Conservation (phyloP, 2,888 invertebrate species). For the Gandaritis pyraliata region DNA sequence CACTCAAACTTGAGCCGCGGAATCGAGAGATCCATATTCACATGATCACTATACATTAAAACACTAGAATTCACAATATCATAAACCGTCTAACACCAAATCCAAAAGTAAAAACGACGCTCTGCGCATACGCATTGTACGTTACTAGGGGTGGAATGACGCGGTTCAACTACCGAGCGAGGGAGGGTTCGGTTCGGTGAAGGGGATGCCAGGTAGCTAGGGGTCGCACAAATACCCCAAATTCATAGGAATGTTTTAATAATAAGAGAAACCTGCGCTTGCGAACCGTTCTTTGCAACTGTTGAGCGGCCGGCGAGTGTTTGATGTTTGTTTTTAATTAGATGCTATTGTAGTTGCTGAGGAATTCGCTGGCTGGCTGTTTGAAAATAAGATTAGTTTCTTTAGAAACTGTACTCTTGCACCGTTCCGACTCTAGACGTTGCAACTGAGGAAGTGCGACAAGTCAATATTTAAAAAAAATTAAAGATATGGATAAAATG, state of each 20-base stretch:
- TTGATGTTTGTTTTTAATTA: constrained; percentile 53
- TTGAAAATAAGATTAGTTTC: constrained; percentile 16
- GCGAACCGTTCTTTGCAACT: constrained; percentile 49
- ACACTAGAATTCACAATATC: constrained; percentile 27
- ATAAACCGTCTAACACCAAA: constrained; percentile 24
- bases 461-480: too few relatives aligned
- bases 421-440: not conserved
- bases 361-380: constrained; percentile 31
- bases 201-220: constrained; percentile 68
- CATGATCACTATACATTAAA: constrained; percentile 43
- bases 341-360: constrained; percentile 44
- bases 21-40: constrained; percentile 74
- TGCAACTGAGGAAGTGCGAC: too few relatives aligned
- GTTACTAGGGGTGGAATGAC: constrained; percentile 64
- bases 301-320: constrained; percentile 40
- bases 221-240: constrained; percentile 61
- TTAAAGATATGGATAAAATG: too few relatives aligned
- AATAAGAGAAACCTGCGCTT: constrained; percentile 53
- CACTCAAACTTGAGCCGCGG: constrained; percentile 68
- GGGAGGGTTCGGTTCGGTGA: constrained; percentile 41
- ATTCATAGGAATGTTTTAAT: constrained; percentile 65
- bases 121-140: constrained; percentile 69
- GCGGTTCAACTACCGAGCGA: constrained; percentile 45
- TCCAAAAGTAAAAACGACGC: constrained; percentile 37
- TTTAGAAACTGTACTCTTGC: not conserved